These are phyloP conservation scores for Cyprinodon variegatus DNA, from an alignment of 2,113 vertebrate genomes.

Conservation along the genomic window DNA sequence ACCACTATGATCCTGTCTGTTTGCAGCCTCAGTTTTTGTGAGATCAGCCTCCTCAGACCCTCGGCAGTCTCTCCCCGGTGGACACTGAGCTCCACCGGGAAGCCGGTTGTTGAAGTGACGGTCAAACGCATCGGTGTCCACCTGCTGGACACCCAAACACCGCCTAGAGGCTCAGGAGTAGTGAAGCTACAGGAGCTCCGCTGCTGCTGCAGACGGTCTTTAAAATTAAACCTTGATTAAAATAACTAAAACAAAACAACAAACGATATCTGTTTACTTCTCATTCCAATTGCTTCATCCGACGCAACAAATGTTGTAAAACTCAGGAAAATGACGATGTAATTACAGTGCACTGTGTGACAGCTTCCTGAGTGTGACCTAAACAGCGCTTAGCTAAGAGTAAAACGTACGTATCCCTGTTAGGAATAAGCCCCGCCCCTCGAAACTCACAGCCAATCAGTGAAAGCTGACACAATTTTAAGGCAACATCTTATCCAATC, in stretches of 20 bases:
- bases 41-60: conserved; percentile 84
- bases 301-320: background rate
- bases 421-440: conserved; percentile 56
- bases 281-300: conserved; percentile 5
- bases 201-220: conserved; percentile 24
- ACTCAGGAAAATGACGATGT: background rate
- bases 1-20: conserved; percentile 86
- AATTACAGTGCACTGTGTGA: background rate
- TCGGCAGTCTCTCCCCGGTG: conserved; percentile 87
- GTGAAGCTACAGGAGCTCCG: conserved; percentile 23
- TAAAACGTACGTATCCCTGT: conserved; percentile 45
- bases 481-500: conserved; percentile 46
- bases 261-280: background rate
- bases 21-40: conserved; percentile 85
- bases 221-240: background rate
- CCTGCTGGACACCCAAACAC: conserved; percentile 55
- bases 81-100: conserved; percentile 85
- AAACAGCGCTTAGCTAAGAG: conserved; percentile 24
- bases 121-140: conserved; percentile 81
- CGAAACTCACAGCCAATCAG: conserved; percentile 69
- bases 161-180: conserved; percentile 14
- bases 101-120: conserved; percentile 87
- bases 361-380: background rate
- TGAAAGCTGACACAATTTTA: background rate
- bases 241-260: background rate